Evolutionary conservation across 1,140 invertebrate genomes (phyloP), one percentile per base, ranked within the genome.

Genomic region (Drosophila repleta): DNA sequence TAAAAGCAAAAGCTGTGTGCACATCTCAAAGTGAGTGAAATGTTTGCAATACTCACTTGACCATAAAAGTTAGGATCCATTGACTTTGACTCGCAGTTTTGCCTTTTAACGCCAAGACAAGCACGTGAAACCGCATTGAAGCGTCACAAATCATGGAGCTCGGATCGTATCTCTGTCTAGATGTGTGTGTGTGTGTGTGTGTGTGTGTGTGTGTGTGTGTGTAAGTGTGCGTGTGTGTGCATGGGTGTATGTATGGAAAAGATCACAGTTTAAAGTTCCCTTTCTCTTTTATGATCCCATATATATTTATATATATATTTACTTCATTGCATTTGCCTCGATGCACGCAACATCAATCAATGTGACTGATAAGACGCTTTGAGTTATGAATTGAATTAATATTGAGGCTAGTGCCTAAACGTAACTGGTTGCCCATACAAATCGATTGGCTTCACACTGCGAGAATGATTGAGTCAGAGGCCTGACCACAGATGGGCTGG

Each of bases 341-440:
- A 37, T 63, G 65, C 71, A 69, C 58, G 71, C 71, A 62, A 74
- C 66, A 74, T 64, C 71, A 66, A 74, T 74, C 66, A 69, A 69
- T 69, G 58, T 70, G 66, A 69, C 57, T 70, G 65, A 73, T 73
- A 73, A 73, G 49, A 49, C 51, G 32, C 15, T 73, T 68, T 69
- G 66, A 74, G 53, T 69, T 69, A 62, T 63, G 58, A 69, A 74
- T 74, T 69, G 57, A 73, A 68, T 61, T 57, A 55, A 51, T 61
- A 43, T 51, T 20, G 21, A 48, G 41, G 37, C 37, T 35, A 37
- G 58, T 20, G 39, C 46, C 32, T 11, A 15, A 43, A 20, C 7
- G 26, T 46, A 43, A 32, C 65, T 52, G 3, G 4, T 15, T 43
- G 70, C n/a, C 55, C 49, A 45, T 41, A 51, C 43, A 35, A 56